These are phyloP conservation scores for Campoletis sonorensis DNA, from an alignment of 1,140 invertebrate species.

Conservation along the genomic window DNA sequence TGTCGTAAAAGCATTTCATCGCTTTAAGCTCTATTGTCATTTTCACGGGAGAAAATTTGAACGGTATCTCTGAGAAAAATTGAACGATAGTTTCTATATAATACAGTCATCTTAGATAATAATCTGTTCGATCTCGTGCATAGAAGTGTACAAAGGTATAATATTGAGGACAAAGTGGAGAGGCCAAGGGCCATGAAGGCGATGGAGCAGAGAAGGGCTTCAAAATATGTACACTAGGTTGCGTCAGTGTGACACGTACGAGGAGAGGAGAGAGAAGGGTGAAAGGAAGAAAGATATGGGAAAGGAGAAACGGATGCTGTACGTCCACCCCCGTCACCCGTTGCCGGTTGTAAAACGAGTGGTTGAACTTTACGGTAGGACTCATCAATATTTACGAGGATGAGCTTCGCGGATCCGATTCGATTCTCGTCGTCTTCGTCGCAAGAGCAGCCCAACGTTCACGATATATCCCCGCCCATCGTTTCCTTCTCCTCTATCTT, in stretches of 20 bases:
- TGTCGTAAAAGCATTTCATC: background rate
- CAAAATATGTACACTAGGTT: constrained; percentile 32
- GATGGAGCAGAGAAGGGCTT: constrained; percentile 27
- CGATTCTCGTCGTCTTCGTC: constrained; percentile 47
- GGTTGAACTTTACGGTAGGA: constrained; percentile 59
- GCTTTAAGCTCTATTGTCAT: background rate
- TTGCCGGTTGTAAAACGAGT: constrained; percentile 57
- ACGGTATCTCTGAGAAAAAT: constrained; percentile 17
- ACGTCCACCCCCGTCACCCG: constrained; percentile 48
- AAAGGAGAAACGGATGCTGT: constrained; percentile 42
- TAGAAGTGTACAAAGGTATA: background rate
- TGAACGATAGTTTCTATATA: constrained; percentile 26
- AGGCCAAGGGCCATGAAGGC: background rate
- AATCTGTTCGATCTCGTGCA: constrained; percentile 3
- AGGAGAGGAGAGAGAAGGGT: background rate
- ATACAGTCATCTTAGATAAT: background rate
- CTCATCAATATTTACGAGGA: constrained; percentile 61
- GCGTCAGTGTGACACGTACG: constrained; percentile 51
- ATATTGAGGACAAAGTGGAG: constrained; percentile 20
- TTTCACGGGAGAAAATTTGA: constrained; percentile 13
- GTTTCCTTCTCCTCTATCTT: constrained; percentile 28
- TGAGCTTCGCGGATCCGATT: constrained; percentile 56
- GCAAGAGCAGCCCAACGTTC: constrained; percentile 25
- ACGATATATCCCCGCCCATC: constrained; percentile 9
- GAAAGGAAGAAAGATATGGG: constrained; percentile 19